Conservation (phyloP, 2,113 vertebrate species). For the Aldabrachelys gigantea region DNA sequence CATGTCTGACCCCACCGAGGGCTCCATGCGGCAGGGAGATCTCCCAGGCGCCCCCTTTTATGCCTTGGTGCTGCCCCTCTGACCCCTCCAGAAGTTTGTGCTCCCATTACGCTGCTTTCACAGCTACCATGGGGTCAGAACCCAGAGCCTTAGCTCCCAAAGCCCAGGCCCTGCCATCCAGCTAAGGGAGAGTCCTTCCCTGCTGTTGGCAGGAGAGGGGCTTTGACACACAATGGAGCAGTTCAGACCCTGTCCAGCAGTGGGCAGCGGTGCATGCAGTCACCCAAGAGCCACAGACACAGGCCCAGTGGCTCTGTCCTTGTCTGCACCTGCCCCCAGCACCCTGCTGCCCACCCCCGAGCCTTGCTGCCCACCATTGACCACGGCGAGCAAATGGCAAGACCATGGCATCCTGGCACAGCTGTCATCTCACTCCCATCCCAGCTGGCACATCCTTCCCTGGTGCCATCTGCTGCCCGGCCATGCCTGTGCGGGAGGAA, state of each 20-base stretch:
- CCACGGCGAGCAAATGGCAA: neutral
- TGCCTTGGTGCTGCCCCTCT: neutral
- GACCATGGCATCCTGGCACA: neutral
- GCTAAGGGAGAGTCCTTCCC: neutral
- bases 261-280: too few relatives aligned
- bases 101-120: too few relatives aligned
- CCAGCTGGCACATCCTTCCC: neutral
- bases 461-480: conserved; percentile 20
- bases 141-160: neutral
- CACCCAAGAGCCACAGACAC: too few relatives aligned
- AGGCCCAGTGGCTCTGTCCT: too few relatives aligned
- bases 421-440: neutral
- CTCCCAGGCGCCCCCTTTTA: too few relatives aligned
- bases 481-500: neutral
- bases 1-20: too few relatives aligned
- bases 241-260: neutral
- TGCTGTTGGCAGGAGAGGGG: neutral
- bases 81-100: neutral
- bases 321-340: neutral
- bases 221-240: neutral
- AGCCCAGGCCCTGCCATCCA: neutral
- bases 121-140: neutral
- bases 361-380: fast-evolving
- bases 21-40: too few relatives aligned
- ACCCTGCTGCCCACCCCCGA: neutral